Evolutionary conservation across 2,888 invertebrate genomes (phyloP).

Genomic region (Tipula confusa): DNA sequence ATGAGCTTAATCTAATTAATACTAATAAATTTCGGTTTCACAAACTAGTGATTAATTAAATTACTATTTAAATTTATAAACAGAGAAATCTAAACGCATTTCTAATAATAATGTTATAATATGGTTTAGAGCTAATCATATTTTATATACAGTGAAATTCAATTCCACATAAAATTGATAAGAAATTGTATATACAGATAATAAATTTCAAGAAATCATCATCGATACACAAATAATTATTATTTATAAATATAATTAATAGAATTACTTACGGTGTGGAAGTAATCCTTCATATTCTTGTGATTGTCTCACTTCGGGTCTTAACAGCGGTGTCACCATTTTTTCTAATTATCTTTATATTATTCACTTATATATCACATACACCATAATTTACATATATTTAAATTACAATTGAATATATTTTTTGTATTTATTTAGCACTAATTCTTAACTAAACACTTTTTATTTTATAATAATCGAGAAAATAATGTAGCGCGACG

Average conservation of each 20-base stretch:
- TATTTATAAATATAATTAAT: background rate
- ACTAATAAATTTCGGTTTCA: background rate
- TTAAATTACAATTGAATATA: background rate
- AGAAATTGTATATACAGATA: background rate
- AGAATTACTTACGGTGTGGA: background rate
- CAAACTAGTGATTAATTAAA: background rate
- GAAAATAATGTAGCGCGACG: background rate
- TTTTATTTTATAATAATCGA: background rate
- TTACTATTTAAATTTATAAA: background rate
- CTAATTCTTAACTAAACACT: background rate
- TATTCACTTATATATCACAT: background rate
- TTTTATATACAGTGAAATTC: background rate
- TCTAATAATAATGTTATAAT: background rate
- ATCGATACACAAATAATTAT: background rate
- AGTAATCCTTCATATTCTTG: background rate
- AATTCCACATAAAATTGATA: background rate
- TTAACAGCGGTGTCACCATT: background rate
- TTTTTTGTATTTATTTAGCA: background rate
- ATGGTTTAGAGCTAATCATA: background rate
- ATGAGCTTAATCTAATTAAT: background rate
- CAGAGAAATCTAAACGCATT: background rate
- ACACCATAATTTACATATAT: background rate
- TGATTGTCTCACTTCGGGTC: background rate
- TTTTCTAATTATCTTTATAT: background rate
- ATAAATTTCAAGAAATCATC: background rate